Evolutionary conservation across 30 jellyfish, hydroid and myxozoan species (phyloP).

Genomic region (Calvadosia cruxmelitensis): DNA sequence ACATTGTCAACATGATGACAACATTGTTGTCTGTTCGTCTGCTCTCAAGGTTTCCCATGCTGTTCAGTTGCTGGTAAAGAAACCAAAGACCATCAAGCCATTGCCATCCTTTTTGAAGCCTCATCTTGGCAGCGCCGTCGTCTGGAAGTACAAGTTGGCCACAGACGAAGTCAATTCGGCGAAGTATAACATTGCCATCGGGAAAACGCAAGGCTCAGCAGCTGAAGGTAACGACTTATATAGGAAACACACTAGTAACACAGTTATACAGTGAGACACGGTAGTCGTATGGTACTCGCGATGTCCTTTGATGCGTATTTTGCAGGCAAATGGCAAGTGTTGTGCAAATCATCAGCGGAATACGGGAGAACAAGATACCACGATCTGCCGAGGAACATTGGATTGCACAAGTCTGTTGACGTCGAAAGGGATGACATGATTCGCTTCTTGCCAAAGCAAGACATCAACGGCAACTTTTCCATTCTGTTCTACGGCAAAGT

Average conservation of each 20-base stretch:
- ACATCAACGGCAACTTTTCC: not conserved
- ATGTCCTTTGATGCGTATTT: no score
- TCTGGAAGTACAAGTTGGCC: not conserved
- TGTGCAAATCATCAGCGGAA: no score
- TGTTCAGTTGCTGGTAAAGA: not conserved
- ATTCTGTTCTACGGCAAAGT: not conserved
- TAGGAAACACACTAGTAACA: no score
- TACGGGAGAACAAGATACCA: no score
- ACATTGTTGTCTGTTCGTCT: no score
- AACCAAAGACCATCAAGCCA: not conserved
- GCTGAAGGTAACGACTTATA: no score
- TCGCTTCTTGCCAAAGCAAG: not conserved
- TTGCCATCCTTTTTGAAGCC: not conserved
- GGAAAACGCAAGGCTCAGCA: not conserved
- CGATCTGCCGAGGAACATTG: not conserved
- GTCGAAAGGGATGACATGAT: not conserved
- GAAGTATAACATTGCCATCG: not conserved
- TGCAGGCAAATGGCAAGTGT: no score
- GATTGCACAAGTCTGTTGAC: not conserved
- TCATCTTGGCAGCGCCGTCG: not conserved
- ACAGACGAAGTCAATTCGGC: not conserved
- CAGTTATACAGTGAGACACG: no score
- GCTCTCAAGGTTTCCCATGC: constrained; percentile 4
- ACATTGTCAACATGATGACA: no score
- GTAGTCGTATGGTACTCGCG: no score